Percentiles rank a stretch among this genome's conserved stretches.
Evolutionary conservation across 2,888 invertebrate species (phyloP).

Genomic region (Drosophila aldrichi): DNA sequence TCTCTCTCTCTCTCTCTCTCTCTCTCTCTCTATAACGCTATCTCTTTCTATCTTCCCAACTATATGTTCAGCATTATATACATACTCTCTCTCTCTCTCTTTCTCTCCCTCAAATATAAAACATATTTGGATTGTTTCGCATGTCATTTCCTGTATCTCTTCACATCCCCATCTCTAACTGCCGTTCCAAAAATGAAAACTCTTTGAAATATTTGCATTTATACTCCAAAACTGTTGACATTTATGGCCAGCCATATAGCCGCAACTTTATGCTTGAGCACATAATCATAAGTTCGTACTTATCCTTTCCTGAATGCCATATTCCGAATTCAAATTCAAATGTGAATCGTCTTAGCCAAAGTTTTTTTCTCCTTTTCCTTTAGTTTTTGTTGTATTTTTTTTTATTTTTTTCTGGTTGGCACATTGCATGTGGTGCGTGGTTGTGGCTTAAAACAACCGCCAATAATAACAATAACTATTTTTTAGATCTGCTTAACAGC

Average conservation of each 20-base stretch:
- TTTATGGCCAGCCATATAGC: slow-evolving; percentile 7
- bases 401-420: not conserved
- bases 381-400: not conserved
- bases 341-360: slow-evolving; percentile 42
- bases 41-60: too few relatives aligned
- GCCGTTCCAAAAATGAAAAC: not conserved
- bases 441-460: slow-evolving; percentile 51
- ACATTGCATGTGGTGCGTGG: slow-evolving; percentile 41
- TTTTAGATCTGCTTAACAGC: slow-evolving; percentile 76
- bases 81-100: too few relatives aligned
- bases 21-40: too few relatives aligned
- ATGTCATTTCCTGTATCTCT: too few relatives aligned
- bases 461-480: slow-evolving; percentile 79
- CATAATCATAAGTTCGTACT: slow-evolving; percentile 58
- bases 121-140: too few relatives aligned
- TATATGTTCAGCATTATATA: too few relatives aligned
- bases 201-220: slow-evolving; percentile 10
- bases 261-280: slow-evolving; percentile 26
- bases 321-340: slow-evolving; percentile 20
- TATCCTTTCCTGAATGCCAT: slow-evolving; percentile 54
- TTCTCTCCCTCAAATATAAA: too few relatives aligned
- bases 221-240: slow-evolving; percentile 13
- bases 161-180: not conserved
- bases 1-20: too few relatives aligned
- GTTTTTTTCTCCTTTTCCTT: slow-evolving; percentile 3